A percentile compares a stretch with the other conserved stretches of the same genome.
Evolutionary conservation across 1,140 invertebrate species (phyloP).

Genomic region (Gonatopus flavifemur): DNA sequence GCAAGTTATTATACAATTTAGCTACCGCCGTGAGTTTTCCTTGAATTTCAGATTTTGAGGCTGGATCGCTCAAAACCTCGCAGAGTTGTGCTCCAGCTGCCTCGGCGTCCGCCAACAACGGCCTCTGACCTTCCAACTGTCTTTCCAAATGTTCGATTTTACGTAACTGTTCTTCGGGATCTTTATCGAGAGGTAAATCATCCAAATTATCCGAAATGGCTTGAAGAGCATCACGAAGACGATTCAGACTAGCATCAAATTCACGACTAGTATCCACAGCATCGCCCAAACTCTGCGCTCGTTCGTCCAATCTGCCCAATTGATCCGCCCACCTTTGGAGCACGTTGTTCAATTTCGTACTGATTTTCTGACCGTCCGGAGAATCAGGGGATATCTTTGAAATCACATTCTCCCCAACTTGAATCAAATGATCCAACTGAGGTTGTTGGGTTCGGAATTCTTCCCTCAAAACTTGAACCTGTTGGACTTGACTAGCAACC

Average conservation of each 20-base stretch:
- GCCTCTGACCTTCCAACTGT: conserved; percentile 84
- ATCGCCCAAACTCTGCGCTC: conserved; percentile 81
- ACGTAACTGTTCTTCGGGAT: conserved; percentile 83
- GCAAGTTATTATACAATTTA: conserved; percentile 81
- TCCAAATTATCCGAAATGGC: conserved; percentile 85
- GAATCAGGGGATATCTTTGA: conserved; percentile 70
- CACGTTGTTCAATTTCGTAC: conserved; percentile 67
- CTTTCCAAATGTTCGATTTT: conserved; percentile 85
- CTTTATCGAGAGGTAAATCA: conserved; percentile 76
- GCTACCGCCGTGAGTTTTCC: conserved; percentile 80
- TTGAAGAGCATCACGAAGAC: conserved; percentile 79
- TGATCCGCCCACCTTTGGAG: conserved; percentile 80
- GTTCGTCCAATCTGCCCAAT: conserved; percentile 75
- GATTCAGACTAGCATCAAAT: conserved; percentile 82
- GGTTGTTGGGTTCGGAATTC: conserved; percentile 91
- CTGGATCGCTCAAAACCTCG: conserved; percentile 87
- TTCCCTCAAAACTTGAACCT: conserved; percentile 87
- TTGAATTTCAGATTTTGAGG: conserved; percentile 87
- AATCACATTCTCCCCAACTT: conserved; percentile 77
- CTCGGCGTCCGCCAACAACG: conserved; percentile 83
- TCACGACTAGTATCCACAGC: conserved; percentile 87
- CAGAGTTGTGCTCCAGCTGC: conserved; percentile 82
- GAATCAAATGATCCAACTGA: conserved; percentile 80
- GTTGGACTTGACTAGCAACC: conserved; percentile 91
- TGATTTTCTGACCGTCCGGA: conserved; percentile 73